Conservation (phyloP, 2,113 vertebrate species). For the Hyperoodon ampullatus region DNA sequence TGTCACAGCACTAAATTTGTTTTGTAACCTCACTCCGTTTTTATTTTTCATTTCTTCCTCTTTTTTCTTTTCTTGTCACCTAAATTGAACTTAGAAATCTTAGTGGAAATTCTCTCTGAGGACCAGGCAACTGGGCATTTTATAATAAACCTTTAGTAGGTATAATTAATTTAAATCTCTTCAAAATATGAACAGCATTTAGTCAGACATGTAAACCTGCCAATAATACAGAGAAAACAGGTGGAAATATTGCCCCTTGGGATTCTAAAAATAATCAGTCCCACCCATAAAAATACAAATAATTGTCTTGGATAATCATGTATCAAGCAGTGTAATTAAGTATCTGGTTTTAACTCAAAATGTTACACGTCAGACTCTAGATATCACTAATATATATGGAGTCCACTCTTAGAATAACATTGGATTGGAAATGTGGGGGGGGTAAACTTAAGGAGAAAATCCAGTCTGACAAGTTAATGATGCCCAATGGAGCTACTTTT, state of each 20-base stretch:
- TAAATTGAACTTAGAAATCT: slow-evolving; percentile 16
- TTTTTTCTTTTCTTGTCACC: not conserved
- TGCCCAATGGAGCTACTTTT: not conserved
- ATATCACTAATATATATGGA: not conserved
- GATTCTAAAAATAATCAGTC: slow-evolving; percentile 22
- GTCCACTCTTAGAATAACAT: not conserved
- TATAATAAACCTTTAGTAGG: not conserved
- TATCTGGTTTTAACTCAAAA: slow-evolving; percentile 42
- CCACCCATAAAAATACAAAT: slow-evolving; percentile 22
- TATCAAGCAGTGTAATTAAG: slow-evolving; percentile 31
- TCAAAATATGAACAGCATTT: slow-evolving; percentile 30
- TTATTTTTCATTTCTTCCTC: not conserved
- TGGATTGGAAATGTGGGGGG: not conserved
- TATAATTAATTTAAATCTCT: slow-evolving; percentile 64
- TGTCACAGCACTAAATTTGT: not conserved
- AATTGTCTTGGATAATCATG: not conserved
- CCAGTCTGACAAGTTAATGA: not conserved
- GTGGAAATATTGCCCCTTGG: not conserved
- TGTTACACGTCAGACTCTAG: not conserved
- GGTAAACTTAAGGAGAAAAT: not conserved
- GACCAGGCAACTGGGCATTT: not conserved
- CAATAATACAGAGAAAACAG: slow-evolving; percentile 25
- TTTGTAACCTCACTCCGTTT: not conserved
- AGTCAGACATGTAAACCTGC: slow-evolving; percentile 48
- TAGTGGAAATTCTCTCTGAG: slow-evolving; percentile 3